phyloP scores from a whole-genome alignment of 2,797 vertebrate species.

The Lerista edwardsae region DNA sequence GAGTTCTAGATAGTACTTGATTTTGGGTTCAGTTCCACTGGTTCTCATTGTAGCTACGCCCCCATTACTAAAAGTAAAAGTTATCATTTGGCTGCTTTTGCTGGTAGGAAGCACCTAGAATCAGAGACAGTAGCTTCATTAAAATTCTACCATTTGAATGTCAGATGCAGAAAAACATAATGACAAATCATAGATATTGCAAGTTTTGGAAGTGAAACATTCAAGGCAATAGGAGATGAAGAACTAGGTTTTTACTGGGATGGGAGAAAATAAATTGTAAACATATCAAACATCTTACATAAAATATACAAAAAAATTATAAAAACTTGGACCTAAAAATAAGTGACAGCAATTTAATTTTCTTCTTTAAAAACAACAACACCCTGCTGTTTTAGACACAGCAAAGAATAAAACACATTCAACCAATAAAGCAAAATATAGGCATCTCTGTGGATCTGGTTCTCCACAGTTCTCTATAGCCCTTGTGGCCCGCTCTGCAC shows the following conservation, averaged over 20 bases:
- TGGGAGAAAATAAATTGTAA: too few relatives aligned
- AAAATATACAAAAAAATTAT: too few relatives aligned
- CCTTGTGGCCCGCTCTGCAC: too few relatives aligned
- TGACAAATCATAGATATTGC: neutral
- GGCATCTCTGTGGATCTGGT: too few relatives aligned
- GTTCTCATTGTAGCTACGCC: slow-evolving; percentile 96
- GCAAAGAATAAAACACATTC: too few relatives aligned
- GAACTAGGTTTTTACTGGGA: neutral
- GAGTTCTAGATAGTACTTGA: slow-evolving; percentile 97
- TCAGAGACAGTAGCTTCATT: slow-evolving; percentile 10
- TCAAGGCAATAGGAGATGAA: neutral
- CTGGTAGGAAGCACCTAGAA: slow-evolving; percentile 91
- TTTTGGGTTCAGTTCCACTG: slow-evolving; percentile 97
- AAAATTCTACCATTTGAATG: neutral
- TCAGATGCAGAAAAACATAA: neutral
- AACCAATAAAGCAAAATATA: too few relatives aligned
- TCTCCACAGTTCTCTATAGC: too few relatives aligned
- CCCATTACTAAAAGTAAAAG: slow-evolving; percentile 93
- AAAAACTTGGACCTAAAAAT: too few relatives aligned
- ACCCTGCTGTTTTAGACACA: too few relatives aligned
- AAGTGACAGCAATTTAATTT: too few relatives aligned
- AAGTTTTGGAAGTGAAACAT: neutral
- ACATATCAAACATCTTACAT: too few relatives aligned
- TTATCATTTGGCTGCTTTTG: slow-evolving; percentile 97
- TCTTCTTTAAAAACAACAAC: too few relatives aligned